Conservation (phyloP, 2,888 invertebrate species). For the Strigamia crassipes region DNA sequence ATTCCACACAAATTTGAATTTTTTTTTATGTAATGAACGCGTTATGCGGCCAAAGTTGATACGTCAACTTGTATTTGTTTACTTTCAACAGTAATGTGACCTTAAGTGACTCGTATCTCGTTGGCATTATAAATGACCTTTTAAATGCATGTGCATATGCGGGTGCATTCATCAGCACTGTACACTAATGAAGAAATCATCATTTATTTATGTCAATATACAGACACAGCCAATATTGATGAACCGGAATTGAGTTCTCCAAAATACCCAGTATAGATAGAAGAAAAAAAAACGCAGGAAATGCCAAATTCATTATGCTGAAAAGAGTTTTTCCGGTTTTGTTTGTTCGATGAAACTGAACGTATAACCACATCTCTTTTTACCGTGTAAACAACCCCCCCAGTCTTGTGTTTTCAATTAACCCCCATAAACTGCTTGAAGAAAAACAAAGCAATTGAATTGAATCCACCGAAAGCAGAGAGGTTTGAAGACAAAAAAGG, state of each 20-base stretch:
- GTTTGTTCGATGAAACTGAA: neutral
- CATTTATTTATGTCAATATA: too few relatives aligned
- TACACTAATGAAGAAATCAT: too few relatives aligned
- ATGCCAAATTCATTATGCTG: neutral
- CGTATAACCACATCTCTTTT: neutral
- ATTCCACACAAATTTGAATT: neutral
- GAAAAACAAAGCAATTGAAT: neutral
- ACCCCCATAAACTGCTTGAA: neutral
- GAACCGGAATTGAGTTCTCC: neutral
- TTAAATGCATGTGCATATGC: neutral
- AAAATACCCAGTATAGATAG: neutral
- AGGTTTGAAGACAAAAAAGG: neutral
- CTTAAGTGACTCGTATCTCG: neutral
- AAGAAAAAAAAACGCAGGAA: too few relatives aligned
- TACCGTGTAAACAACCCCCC: neutral
- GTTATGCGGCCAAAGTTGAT: neutral
- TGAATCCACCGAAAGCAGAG: neutral
- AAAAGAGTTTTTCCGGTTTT: neutral
- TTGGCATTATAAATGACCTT: neutral
- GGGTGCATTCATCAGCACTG: neutral
- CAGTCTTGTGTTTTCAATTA: neutral
- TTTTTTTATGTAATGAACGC: neutral
- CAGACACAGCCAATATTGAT: too few relatives aligned
- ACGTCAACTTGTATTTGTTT: neutral
- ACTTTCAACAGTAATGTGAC: neutral